These are phyloP conservation scores for Palythoa caribaeorum DNA, from an alignment of 92 coral and sea anemone genomes.

Conservation along the genomic window DNA sequence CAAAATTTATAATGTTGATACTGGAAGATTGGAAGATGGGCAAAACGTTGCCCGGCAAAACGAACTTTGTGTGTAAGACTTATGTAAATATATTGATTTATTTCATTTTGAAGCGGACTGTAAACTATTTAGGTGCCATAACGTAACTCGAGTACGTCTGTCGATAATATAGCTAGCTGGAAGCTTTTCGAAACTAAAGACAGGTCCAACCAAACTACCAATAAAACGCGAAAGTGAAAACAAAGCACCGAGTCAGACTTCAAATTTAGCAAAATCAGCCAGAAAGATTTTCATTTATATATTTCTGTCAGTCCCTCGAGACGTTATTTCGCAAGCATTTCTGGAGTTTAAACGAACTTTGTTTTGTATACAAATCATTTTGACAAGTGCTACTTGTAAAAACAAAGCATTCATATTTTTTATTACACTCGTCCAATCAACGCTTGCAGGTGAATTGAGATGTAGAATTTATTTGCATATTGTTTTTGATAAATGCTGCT, in stretches of 20 bases:
- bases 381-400: conserved; percentile 31
- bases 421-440: conserved; percentile 31
- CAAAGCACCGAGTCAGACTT: neutral
- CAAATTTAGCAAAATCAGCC: neutral
- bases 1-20: neutral
- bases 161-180: too few species aligned
- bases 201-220: neutral
- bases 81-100: neutral
- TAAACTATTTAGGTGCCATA: neutral
- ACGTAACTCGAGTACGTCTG: neutral
- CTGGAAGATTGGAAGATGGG: neutral
- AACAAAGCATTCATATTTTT: conserved; percentile 26
- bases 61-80: neutral
- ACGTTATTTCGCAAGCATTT: conserved; percentile 28
- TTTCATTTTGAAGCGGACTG: neutral
- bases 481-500: conserved; percentile 20
- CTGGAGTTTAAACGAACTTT: neutral
- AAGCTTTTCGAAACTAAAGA: neutral
- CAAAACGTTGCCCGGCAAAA: neutral
- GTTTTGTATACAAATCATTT: conserved; percentile 2
- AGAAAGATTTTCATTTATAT: neutral
- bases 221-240: neutral
- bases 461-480: conserved; percentile 17
- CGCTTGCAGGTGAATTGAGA: conserved; percentile 27
- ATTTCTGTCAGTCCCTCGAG: conserved; percentile 14